phyloP scores from a whole-genome alignment of 2,888 invertebrate genomes.

The Diabrotica balteata region DNA sequence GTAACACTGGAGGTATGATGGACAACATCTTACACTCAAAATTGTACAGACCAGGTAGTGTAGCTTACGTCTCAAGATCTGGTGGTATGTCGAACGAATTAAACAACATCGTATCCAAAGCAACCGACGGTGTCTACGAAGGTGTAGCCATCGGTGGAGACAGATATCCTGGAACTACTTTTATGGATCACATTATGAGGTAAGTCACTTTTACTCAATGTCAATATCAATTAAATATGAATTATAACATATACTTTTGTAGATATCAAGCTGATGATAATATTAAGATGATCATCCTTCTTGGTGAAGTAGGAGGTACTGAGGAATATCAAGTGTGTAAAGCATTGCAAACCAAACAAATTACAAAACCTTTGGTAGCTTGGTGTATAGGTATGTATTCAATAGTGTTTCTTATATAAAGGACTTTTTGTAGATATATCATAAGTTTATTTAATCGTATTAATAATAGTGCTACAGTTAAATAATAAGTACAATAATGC shows the following conservation, averaged over 20 bases:
- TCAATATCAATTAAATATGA: neutral
- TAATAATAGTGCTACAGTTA: too few relatives aligned
- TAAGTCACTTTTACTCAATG: conserved; percentile 26
- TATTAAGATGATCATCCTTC: conserved; percentile 92
- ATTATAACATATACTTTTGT: conserved; percentile 8
- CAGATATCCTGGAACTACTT: conserved; percentile 94
- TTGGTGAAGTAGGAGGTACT: conserved; percentile 98
- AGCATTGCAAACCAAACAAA: conserved; percentile 78
- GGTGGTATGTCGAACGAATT: conserved; percentile 99
- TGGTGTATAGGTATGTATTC: conserved; percentile 89
- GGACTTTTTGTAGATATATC: too few relatives aligned
- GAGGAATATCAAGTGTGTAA: conserved; percentile 97
- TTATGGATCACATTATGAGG: conserved; percentile 95
- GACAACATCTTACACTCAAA: conserved; percentile 98
- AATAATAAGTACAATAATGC: too few relatives aligned
- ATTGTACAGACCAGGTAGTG: conserved; percentile 94
- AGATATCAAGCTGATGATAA: conserved; percentile 76
- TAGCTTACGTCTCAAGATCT: conserved; percentile 97
- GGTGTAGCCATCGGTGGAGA: conserved; percentile 98
- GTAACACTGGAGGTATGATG: conserved; percentile 99
- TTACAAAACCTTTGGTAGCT: conserved; percentile 94
- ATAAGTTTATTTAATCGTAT: too few relatives aligned
- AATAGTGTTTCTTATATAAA: neutral
- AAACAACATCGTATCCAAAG: conserved; percentile 96
- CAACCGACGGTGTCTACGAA: conserved; percentile 96